phyloP scores from a whole-genome alignment of 1,140 invertebrate genomes.

The Ylistrum balloti region DNA sequence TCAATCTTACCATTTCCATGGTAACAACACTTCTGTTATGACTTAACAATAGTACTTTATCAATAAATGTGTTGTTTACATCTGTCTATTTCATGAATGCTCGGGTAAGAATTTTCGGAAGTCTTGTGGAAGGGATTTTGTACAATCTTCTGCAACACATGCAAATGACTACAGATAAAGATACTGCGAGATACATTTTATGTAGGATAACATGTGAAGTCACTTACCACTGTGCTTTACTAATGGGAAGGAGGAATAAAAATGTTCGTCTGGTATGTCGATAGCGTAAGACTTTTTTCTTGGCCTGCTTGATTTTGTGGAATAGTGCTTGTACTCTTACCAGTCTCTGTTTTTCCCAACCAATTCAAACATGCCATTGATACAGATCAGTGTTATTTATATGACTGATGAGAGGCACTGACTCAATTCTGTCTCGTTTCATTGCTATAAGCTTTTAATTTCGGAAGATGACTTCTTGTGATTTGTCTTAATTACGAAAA shows the following conservation, averaged over 20 bases:
- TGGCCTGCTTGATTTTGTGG: background rate
- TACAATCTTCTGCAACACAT: background rate
- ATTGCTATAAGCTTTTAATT: background rate
- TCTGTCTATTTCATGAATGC: background rate
- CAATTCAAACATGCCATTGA: conserved; percentile 9
- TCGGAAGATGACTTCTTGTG: background rate
- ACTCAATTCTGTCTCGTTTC: background rate
- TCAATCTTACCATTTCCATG: no score
- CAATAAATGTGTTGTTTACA: background rate
- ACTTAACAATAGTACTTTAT: background rate
- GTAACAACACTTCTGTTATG: no score
- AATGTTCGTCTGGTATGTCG: background rate
- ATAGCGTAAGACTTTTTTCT: background rate
- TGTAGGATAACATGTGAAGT: background rate
- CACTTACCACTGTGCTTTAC: background rate
- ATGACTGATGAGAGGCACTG: background rate
- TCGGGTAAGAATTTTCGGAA: background rate
- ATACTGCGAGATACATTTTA: background rate
- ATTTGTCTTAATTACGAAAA: background rate
- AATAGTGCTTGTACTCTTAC: background rate
- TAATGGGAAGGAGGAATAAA: background rate
- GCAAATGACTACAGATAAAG: background rate
- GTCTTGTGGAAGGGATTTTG: background rate
- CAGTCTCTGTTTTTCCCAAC: background rate
- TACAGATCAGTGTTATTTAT: background rate